phyloP scores from a whole-genome alignment of 2,113 vertebrate genomes.

The Antennarius striatus region DNA sequence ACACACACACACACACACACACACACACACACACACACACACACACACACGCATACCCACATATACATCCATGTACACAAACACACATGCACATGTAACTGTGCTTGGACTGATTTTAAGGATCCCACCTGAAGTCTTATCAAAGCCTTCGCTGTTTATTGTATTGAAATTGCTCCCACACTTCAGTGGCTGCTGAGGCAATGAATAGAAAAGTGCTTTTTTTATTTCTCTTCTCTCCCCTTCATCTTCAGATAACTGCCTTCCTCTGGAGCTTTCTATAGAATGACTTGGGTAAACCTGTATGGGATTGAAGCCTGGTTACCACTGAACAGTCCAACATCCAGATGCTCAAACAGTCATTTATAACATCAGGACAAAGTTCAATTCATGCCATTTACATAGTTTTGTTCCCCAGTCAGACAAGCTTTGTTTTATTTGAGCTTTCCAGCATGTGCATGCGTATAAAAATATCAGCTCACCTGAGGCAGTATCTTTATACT shows the following conservation, averaged over 20 bases:
- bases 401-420: constrained; percentile 20
- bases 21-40: no score
- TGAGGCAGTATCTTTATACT: constrained; percentile 55
- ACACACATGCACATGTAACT: constrained; percentile 53
- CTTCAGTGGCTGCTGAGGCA: constrained; percentile 81
- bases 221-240: constrained; percentile 52
- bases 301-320: constrained; percentile 14
- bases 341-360: constrained; percentile 23
- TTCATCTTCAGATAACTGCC: constrained; percentile 66
- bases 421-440: constrained; percentile 50
- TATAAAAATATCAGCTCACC: constrained; percentile 24
- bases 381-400: constrained; percentile 46
- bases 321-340: constrained; percentile 30
- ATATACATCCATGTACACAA: constrained; percentile 27
- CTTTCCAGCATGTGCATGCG: constrained; percentile 31
- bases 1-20: constrained; percentile 23
- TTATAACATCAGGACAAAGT: constrained; percentile 21
- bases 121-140: constrained; percentile 75
- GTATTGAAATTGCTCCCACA: constrained; percentile 85
- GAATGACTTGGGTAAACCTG: constrained; percentile 58
- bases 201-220: constrained; percentile 78
- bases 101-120: constrained; percentile 65
- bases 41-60: constrained; percentile 9
- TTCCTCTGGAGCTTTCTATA: constrained; percentile 47
- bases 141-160: constrained; percentile 80